Conservation (phyloP, 2,888 invertebrate species). For the Chalcis sispes region DNA sequence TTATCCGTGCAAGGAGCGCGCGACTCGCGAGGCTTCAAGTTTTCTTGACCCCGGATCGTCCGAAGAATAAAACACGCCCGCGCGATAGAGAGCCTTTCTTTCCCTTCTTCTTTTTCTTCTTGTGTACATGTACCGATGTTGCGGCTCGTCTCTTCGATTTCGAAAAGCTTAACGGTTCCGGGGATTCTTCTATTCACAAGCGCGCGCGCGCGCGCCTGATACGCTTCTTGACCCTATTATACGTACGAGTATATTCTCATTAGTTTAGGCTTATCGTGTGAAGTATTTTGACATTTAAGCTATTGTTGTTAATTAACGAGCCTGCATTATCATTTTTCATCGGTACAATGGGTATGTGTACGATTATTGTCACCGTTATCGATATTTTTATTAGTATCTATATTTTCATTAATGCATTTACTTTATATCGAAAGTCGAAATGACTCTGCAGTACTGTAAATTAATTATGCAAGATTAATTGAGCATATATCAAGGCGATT, state of each 20-base stretch:
- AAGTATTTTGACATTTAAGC: slow-evolving; percentile 27
- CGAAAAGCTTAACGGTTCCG: slow-evolving; percentile 39
- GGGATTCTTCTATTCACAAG: slow-evolving; percentile 12
- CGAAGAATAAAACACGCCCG: slow-evolving; percentile 21
- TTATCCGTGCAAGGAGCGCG: slow-evolving; percentile 4
- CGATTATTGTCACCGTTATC: no score
- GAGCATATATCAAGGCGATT: no score
- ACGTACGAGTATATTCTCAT: not conserved
- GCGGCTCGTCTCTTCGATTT: slow-evolving; percentile 12
- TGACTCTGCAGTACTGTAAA: no score
- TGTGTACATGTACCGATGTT: not conserved
- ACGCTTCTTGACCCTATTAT: slow-evolving; percentile 15
- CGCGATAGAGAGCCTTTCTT: slow-evolving; percentile 19
- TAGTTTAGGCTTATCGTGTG: slow-evolving; percentile 7
- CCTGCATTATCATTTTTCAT: not conserved
- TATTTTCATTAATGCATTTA: no score
- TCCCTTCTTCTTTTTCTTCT: not conserved
- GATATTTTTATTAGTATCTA: no score
- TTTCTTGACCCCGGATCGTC: not conserved
- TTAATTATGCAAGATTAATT: no score
- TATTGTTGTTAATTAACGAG: slow-evolving; percentile 7
- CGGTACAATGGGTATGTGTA: no score
- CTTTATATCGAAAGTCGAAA: no score
- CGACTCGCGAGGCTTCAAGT: not conserved
- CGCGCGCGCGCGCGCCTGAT: slow-evolving; percentile 7